Conservation (phyloP, 1,140 invertebrate species). For the Trachymyrmex cornetzi region DNA sequence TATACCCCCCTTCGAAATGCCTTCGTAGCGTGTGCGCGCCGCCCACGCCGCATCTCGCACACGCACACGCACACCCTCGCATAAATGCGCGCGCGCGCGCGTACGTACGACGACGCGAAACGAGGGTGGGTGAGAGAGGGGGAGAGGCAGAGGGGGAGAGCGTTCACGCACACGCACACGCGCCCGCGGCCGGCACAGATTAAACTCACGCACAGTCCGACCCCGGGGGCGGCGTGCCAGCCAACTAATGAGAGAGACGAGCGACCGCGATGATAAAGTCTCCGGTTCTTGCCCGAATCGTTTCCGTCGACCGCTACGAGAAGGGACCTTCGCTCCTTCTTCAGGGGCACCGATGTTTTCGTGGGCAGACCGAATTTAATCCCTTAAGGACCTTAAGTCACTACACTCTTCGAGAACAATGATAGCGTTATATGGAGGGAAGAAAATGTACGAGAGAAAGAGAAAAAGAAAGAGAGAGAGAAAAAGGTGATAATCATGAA, state of each 20-base stretch:
- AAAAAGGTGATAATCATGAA: neutral
- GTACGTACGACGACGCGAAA: slow-evolving; percentile 7
- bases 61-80: slow-evolving; percentile 64
- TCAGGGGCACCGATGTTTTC: slow-evolving; percentile 44
- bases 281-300: slow-evolving; percentile 51
- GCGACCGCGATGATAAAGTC: slow-evolving; percentile 80
- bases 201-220: slow-evolving; percentile 85
- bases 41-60: slow-evolving; percentile 75
- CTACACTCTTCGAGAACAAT: slow-evolving; percentile 18
- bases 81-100: slow-evolving; percentile 20
- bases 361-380: slow-evolving; percentile 48
- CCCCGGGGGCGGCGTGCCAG: slow-evolving; percentile 83
- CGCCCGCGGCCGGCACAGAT: slow-evolving; percentile 79
- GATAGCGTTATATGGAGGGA: neutral
- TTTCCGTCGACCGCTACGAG: slow-evolving; percentile 49
- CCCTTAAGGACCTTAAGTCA: slow-evolving; percentile 18
- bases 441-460: neutral
- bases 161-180: slow-evolving; percentile 84
- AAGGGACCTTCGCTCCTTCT: slow-evolving; percentile 37
- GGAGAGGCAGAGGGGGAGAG: neutral
- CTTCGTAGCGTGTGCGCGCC: slow-evolving; percentile 77
- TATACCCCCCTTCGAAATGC: slow-evolving; percentile 67
- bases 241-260: slow-evolving; percentile 85
- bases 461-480: neutral
- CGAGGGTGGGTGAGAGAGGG: slow-evolving; percentile 2